phyloP scores from a whole-genome alignment of 37 sponge, comb jelly and placozoan genomes.

The Chondrilla cf. caribensis region DNA sequence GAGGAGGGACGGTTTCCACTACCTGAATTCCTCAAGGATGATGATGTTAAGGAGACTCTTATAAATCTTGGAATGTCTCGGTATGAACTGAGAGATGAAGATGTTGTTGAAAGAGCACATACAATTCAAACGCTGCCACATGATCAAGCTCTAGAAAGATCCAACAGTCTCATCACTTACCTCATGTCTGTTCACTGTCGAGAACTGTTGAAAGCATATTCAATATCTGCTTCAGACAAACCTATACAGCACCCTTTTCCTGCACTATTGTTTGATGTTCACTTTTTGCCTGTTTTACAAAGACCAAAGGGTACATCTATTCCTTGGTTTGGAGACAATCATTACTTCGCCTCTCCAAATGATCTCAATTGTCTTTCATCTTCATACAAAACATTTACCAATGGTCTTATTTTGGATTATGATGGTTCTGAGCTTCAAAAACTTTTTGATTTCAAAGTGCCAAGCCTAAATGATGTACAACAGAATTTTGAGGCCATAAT shows the following conservation, averaged over 20 bases:
- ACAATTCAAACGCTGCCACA: slow-evolving; percentile 2
- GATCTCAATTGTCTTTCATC: not conserved
- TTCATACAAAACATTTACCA: slow-evolving; percentile 14
- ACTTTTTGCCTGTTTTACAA: slow-evolving; percentile 19
- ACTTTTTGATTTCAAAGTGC: not conserved
- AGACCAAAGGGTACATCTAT: slow-evolving; percentile 20
- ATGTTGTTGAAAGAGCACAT: slow-evolving; percentile 40
- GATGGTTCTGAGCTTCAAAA: too few relatives aligned
- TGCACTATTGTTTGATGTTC: not conserved
- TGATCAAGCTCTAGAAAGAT: slow-evolving; percentile 29
- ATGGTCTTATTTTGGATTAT: slow-evolving; percentile 5
- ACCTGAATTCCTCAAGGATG: not conserved
- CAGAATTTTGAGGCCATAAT: slow-evolving; percentile 19
- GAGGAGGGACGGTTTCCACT: slow-evolving; percentile 52
- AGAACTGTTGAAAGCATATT: too few relatives aligned
- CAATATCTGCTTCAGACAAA: too few relatives aligned
- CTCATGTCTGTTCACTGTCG: too few relatives aligned
- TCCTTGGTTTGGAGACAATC: slow-evolving; percentile 34
- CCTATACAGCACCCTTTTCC: not conserved
- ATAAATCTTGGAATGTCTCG: slow-evolving; percentile 33
- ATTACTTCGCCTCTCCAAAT: not conserved
- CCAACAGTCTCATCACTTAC: not conserved
- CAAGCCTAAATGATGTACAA: slow-evolving; percentile 14
- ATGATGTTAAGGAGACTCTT: not conserved
- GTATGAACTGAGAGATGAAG: slow-evolving; percentile 7